Evolutionary conservation across 2,113 vertebrate genomes (phyloP).

Genomic region (Microtus pennsylvanicus): DNA sequence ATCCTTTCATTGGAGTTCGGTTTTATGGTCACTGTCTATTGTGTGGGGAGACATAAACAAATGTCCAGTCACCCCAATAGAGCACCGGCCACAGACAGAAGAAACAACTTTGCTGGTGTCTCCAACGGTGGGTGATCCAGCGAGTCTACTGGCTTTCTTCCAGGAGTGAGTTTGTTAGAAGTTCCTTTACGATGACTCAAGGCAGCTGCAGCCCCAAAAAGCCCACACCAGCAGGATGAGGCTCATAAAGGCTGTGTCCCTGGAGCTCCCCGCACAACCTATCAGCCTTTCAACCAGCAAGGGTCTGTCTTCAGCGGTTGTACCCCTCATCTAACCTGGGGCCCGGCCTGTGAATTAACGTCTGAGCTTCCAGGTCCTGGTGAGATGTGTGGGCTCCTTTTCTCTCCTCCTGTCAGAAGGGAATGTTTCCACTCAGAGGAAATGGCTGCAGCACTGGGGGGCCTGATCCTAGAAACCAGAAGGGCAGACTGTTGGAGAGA

Average conservation of each 20-base stretch:
- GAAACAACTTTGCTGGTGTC: too few relatives aligned
- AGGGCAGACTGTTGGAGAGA: background rate
- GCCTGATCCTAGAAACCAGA: background rate
- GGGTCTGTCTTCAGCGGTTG: background rate
- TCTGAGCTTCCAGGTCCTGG: background rate
- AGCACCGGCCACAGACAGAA: background rate
- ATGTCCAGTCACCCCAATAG: background rate
- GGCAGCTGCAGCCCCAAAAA: too few relatives aligned
- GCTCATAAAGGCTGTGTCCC: too few relatives aligned
- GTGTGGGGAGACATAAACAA: background rate
- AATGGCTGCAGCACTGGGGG: too few relatives aligned
- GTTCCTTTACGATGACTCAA: background rate
- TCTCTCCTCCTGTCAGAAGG: background rate
- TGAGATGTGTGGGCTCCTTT: background rate
- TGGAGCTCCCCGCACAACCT: background rate
- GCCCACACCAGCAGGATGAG: background rate
- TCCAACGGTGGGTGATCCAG: background rate
- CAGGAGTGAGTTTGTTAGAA: background rate
- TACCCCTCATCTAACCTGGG: background rate
- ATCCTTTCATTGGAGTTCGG: background rate
- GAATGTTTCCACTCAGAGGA: background rate
- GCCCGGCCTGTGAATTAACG: background rate
- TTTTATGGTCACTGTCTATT: too few relatives aligned
- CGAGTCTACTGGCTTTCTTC: background rate
- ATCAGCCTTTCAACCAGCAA: background rate